Evolutionary conservation across 2,113 vertebrate genomes (phyloP), one percentile per base, ranked within the genome.

Genomic region (Leptodactylus fuscus): DNA sequence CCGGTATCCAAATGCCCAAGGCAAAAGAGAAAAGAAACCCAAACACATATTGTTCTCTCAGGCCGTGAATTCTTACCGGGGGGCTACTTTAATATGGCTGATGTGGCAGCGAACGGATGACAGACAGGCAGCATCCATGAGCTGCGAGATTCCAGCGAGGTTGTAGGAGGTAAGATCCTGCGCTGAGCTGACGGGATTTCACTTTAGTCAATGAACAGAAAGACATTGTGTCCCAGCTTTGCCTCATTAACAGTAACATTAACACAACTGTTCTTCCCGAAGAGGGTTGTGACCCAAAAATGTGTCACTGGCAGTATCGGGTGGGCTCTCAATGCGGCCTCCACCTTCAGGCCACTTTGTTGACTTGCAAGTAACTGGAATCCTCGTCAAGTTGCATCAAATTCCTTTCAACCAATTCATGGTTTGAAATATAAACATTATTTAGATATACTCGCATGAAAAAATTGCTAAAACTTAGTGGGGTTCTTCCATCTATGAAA

Each of bases 241-340:
- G 70, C 38, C 18, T 46, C 22, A 73, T 73, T 73, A 73, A 73
- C 29, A 73, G 65, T 69, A 69, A 69, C 65, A 69, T 69, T 67
- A 67, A 36, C 62, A 38, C 65, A 38, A 38, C 18, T 38, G 65
- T 69, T 69, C 34, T 69, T 20, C 65, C 20, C 22, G 32, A 2
- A 20, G 65, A 69, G 65, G 32, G 65, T 69, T 69, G 65, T 38
- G 65, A 22, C 65, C 65, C 65, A 69, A 69, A 69, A 69, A 69
- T 67, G 18, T 38, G 65, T 69, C 65, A 38, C 65, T 18, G 29
- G 65, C 34, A 2, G 18, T 10, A 69, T 69, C 7, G 18, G 16
- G 32, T 22, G 34, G 65, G 20, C 34, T 18, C 20, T 69, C 32
- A 36, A 38, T 38, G 34, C 6, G 8, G 2, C 22, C 32, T 69